Evolutionary conservation across 2,888 invertebrate species (phyloP), one percentile per base, ranked within the genome.

Genomic region (Atrina japonica): DNA sequence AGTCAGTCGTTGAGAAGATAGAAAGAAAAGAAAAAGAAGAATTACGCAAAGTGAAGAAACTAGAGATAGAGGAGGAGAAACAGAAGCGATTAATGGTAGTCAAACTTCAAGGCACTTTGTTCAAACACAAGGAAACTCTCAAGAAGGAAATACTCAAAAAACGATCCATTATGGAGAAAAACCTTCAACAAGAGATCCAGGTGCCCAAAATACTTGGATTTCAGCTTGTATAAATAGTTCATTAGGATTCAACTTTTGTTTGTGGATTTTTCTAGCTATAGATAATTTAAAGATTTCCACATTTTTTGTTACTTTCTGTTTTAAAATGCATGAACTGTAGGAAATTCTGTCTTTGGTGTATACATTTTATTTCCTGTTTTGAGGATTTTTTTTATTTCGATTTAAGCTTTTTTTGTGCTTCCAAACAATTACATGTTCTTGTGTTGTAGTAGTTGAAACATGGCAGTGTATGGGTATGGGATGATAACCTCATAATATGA

Each of bases 71-170:
- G 3, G 93, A 93, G 77, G 92, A 93, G 77, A 91, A 92, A 79
- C 92, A 92, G 83, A 92, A 92, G 75, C 91, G 92, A 61, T 91
- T 93, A 64, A 90, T 92, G 21, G 92, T 92, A 71, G 92, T 92
- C 43, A 92, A 92, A 80, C 93, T 95, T 75, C 94, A 95, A 88
- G 94, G 95, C 88, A 92, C 95, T 45, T 92, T 97, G 25, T 94
- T 95, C 90, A 94, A 96, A 83, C 97, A 97, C 85, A 97, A 97
- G 88, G 97, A 97, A 90, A 92, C 95, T 82, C 93, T 98, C 56
- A 97, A 97, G 90, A 97, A 96, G 88, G 97, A 97, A 86, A 98
- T 98, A 77, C 93, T 97, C 75, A 95, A 96, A 86, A 97, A 97
- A 88, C 93, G 98, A 79, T 95, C 95, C 1, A 91, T 96, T 18